Base-by-base conservation (phyloP, 2,113 vertebrate species). In the Nothocercus nigrocapillus region DNA sequence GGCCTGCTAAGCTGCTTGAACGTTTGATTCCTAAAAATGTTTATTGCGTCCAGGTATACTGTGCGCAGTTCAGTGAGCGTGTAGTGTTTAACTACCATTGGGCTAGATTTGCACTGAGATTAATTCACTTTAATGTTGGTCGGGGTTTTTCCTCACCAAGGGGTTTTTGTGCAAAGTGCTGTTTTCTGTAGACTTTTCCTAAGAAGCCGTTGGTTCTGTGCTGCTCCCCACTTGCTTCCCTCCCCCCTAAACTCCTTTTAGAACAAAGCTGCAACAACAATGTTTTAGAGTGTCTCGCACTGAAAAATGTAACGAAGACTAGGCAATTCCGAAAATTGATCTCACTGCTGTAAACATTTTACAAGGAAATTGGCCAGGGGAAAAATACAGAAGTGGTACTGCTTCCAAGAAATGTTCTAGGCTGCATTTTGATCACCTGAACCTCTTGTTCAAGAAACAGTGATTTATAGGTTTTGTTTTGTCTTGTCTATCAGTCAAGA, bases 1-100 rank as follows among this genome's bases (percentile, higher is more conserved):
- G 1, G 5, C 2, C 8, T 6, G 12, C 27, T 24, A 30, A 54
- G 44, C 9, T 3, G 0, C 21, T 34, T 14, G 22, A 61, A 8
- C 7, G 0, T 27, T 49, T 7, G 7, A 4, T 4, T 13, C 72
- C 6, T 5, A 82, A 67, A 78, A 11, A 21, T 30, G 5, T 2
- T 40, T 2, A 3, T 13, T 3, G 1, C 2, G 59, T 27, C 16
- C 53, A 27, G 53, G 22, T 24, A 3, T 3, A 8, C 8, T 9
- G n/a, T 4, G 38, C 2, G 0, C 2, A 38, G 17, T 59, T 87
- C 42, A 4, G 5, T 2, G 66, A 30, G 4, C 6, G 4, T 69
- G 73, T 40, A 8, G 6, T 8, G 17, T 83, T 95, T 94, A 36
- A 6, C 76, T 79, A 7, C 64, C 36, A 13, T 67, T 17, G 80